phyloP scores from a whole-genome alignment of 2,888 invertebrate species.

The Cerceris rybyensis region DNA sequence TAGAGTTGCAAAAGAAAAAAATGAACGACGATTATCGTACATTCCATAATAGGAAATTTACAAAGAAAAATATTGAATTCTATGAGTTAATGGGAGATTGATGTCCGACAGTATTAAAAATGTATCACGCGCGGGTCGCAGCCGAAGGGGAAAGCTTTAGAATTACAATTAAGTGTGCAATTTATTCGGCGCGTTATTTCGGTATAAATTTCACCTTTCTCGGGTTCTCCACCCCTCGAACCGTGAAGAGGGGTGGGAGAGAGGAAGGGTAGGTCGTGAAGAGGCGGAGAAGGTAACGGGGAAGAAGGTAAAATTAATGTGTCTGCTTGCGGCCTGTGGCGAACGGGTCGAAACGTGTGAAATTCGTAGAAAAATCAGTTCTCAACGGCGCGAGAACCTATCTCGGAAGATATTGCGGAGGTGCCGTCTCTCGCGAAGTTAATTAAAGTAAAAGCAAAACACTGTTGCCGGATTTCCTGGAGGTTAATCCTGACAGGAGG shows the following conservation, averaged over 20 bases:
- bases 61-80: slow-evolving; percentile 46
- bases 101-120: slow-evolving; percentile 73
- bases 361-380: slow-evolving; percentile 46
- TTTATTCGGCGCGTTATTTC: slow-evolving; percentile 68
- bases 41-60: slow-evolving; percentile 46
- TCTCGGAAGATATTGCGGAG: not conserved
- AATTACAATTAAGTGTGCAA: slow-evolving; percentile 71
- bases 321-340: slow-evolving; percentile 47
- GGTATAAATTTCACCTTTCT: slow-evolving; percentile 55
- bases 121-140: slow-evolving; percentile 68
- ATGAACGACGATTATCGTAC: slow-evolving; percentile 26
- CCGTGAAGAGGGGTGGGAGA: not conserved
- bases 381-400: not conserved
- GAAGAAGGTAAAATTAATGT: slow-evolving; percentile 64
- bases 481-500: not conserved
- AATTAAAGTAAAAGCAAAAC: slow-evolving; percentile 8
- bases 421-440: not conserved
- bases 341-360: slow-evolving; percentile 32
- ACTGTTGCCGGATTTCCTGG: not conserved
- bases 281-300: slow-evolving; percentile 29
- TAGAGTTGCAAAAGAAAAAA: slow-evolving; percentile 5
- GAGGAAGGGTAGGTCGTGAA: slow-evolving; percentile 21
- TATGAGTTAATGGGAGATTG: slow-evolving; percentile 70
- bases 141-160: slow-evolving; percentile 58
- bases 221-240: slow-evolving; percentile 24